phyloP scores from a whole-genome alignment of 2,888 invertebrate species.

The Hypselothyrea guttata region DNA sequence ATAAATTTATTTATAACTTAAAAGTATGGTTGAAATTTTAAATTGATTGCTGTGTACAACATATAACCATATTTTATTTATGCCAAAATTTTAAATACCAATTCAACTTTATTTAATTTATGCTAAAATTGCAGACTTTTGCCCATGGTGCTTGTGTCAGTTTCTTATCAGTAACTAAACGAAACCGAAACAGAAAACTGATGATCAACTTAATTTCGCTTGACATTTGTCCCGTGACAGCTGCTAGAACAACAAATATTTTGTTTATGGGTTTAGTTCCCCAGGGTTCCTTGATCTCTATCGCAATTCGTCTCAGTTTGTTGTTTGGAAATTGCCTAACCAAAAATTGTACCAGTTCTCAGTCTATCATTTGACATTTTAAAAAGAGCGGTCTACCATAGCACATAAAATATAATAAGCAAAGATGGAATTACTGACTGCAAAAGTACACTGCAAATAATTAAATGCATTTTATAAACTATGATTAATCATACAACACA shows the following conservation, averaged over 20 bases:
- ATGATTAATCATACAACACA: too few relatives aligned
- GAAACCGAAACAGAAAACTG: conserved; percentile 23
- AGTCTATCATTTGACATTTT: conserved; percentile 22
- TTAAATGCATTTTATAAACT: too few relatives aligned
- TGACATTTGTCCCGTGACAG: conserved; percentile 44
- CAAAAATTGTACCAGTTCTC: conserved; percentile 16
- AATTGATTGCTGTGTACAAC: too few relatives aligned
- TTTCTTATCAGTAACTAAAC: conserved; percentile 29
- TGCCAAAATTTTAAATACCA: too few relatives aligned
- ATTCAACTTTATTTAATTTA: too few relatives aligned
- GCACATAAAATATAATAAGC: conserved; percentile 22
- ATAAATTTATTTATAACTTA: too few relatives aligned
- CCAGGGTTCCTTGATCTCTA: conserved; percentile 32
- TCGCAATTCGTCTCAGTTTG: conserved; percentile 29
- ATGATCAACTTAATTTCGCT: conserved; percentile 40
- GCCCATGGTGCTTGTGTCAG: too few relatives aligned
- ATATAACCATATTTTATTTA: too few relatives aligned
- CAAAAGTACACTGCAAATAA: too few relatives aligned
- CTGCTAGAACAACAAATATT: conserved; percentile 19
- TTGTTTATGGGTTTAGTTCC: conserved; percentile 35
- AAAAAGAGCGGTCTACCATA: conserved; percentile 28
- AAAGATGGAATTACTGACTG: too few relatives aligned
- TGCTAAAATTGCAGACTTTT: too few relatives aligned
- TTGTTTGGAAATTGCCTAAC: conserved; percentile 41
- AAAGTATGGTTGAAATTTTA: too few relatives aligned